Percentiles rank a stretch among this genome's conserved stretches.
These are phyloP conservation scores for Limnothrissa miodon DNA, from an alignment of 2,113 vertebrate genomes.

Conservation along the genomic window DNA sequence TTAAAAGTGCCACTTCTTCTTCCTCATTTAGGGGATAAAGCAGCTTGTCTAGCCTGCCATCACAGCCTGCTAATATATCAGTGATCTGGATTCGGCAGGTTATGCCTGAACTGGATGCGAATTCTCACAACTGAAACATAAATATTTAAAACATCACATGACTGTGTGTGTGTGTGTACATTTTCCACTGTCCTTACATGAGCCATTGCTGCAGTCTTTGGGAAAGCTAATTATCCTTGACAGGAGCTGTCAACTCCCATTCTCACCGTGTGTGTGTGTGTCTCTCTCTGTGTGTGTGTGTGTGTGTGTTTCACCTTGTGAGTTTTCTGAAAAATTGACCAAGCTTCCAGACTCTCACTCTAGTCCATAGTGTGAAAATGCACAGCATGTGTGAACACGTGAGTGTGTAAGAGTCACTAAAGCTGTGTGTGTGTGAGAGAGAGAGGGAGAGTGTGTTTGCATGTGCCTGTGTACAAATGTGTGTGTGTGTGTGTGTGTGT, in stretches of 20 bases:
- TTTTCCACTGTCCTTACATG: background rate
- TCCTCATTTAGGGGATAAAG: background rate
- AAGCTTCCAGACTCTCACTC: background rate
- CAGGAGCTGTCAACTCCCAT: constrained; percentile 10
- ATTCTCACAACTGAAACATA: background rate
- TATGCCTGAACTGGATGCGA: background rate
- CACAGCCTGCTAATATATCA: background rate
- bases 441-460: too few species aligned
- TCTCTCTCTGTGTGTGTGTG: background rate
- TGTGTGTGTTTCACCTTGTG: background rate
- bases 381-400: background rate
- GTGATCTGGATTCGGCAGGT: background rate
- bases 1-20: background rate
- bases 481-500: background rate
- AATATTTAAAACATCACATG: background rate
- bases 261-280: background rate
- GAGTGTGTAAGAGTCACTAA: background rate
- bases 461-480: constrained; percentile 1
- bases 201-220: background rate
- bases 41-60: background rate
- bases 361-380: background rate
- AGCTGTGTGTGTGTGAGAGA: background rate
- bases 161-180: background rate
- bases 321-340: background rate
- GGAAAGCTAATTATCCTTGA: background rate